phyloP scores from a whole-genome alignment of 2,888 invertebrate species.

The Charanyca ferruginea region DNA sequence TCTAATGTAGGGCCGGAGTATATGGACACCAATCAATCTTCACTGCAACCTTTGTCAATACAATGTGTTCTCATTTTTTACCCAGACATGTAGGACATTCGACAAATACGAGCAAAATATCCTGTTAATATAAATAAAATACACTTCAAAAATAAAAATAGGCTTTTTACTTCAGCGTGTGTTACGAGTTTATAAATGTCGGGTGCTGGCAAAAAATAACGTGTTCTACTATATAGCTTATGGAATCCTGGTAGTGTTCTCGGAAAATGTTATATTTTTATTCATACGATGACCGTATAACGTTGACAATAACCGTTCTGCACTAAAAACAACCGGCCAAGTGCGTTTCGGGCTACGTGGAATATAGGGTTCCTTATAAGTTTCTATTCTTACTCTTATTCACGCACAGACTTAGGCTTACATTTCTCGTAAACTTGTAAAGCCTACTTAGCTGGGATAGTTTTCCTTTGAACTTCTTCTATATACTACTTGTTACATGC shows the following conservation, averaged over 20 bases:
- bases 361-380: too few relatives aligned
- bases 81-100: slow-evolving; percentile 52
- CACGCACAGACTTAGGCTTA: too few relatives aligned
- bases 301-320: too few relatives aligned
- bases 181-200: slow-evolving; percentile 28
- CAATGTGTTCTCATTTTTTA: slow-evolving; percentile 53
- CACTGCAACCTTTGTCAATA: slow-evolving; percentile 42
- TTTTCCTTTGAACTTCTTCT: too few relatives aligned
- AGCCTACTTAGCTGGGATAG: too few relatives aligned
- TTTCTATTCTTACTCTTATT: too few relatives aligned
- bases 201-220: slow-evolving; percentile 36
- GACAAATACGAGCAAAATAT: slow-evolving; percentile 69
- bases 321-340: too few relatives aligned
- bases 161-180: slow-evolving; percentile 13
- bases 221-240: slow-evolving; percentile 24
- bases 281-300: neutral
- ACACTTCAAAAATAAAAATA: slow-evolving; percentile 56
- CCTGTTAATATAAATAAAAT: slow-evolving; percentile 73
- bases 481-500: too few relatives aligned
- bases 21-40: slow-evolving; percentile 44
- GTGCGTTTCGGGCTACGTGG: too few relatives aligned
- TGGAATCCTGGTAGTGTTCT: slow-evolving; percentile 27
- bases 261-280: slow-evolving; percentile 13
- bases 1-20: slow-evolving; percentile 8
- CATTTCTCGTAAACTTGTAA: too few relatives aligned